Evolutionary conservation across 2,113 vertebrate species (phyloP), one percentile per base, ranked within the genome.

Genomic region (Poicephalus gulielmi): DNA sequence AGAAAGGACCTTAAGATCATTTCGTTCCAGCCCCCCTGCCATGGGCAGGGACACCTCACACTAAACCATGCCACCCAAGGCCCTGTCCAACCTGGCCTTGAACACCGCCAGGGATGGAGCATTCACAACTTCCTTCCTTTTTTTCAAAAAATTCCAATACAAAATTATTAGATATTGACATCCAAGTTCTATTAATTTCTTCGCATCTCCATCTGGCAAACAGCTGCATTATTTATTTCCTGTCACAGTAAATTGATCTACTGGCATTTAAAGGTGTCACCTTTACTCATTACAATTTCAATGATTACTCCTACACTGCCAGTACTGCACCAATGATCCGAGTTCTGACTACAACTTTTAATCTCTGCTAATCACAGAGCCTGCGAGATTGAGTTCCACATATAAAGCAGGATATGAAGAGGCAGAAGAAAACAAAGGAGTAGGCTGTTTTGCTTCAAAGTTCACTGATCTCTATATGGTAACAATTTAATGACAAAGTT

Each of bases 261-360:
- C 80, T 84, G 77, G 66, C 69, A 90, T 95, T 88, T 91, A 91
- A 86, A 86, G 73, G 66, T 86, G 69, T 75, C 69, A 75, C 70
- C 80, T 92, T 86, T 30, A 78, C 83, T 71, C 83, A 86, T 93
- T 93, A 92, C 69, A 66, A 79, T 89, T 88, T 86, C 86, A 90
- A 1, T 20, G 69, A 91, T 71, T 66, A 30, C 60, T 88, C 74
- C 80, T 79, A 55, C 57, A 46, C 71, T 53, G 63, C 44, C 85
- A 90, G 74, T 59, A 30, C 30, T 50, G 35, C 41, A 88, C 43
- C 76, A 57, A 31, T 46, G 73, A 78, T 80, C 73, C 3, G 17
- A 75, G 64, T 57, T 75, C 90, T 44, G 44, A 82, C 23, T 73
- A 23, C 64, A 86, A 49, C 57, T 83, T 94, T 39, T 66, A 92